phyloP scores from a whole-genome alignment of 2,888 invertebrate species.

The Xestobium rufovillosum region DNA sequence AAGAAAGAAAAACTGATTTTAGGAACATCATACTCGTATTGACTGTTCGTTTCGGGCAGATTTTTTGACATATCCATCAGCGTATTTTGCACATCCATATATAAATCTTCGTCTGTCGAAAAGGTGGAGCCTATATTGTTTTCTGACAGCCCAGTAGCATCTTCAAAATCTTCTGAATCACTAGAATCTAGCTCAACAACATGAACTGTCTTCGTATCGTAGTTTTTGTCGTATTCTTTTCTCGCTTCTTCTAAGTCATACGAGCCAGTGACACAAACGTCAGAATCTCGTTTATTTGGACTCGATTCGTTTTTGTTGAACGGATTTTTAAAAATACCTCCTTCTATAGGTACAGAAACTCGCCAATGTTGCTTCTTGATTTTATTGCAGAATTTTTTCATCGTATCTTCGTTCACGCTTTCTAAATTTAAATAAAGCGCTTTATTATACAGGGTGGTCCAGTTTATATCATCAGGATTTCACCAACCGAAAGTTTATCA shows the following conservation, averaged over 20 bases:
- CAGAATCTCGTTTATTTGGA: slow-evolving; percentile 16
- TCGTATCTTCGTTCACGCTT: slow-evolving; percentile 25
- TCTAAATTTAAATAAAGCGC: no score
- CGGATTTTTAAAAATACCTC: slow-evolving; percentile 30
- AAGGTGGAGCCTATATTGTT: slow-evolving; percentile 20
- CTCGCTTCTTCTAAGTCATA: slow-evolving; percentile 40
- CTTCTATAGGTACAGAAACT: slow-evolving; percentile 39
- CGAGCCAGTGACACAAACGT: slow-evolving; percentile 35
- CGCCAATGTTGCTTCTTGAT: slow-evolving; percentile 41
- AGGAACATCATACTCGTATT: slow-evolving; percentile 40
- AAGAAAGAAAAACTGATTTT: slow-evolving; percentile 42
- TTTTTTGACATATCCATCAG: slow-evolving; percentile 7
- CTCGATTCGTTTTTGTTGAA: slow-evolving; percentile 25
- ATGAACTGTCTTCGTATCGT: slow-evolving; percentile 6
- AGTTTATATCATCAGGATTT: no score
- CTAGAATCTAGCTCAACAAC: slow-evolving; percentile 17
- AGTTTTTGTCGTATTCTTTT: slow-evolving; percentile 28
- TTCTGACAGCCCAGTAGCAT: slow-evolving; percentile 29
- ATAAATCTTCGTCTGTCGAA: slow-evolving; percentile 16
- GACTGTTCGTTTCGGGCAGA: slow-evolving; percentile 15
- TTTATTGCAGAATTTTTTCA: slow-evolving; percentile 42
- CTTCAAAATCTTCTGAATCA: slow-evolving; percentile 31
- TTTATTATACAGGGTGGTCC: no score
- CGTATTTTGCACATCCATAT: no score
- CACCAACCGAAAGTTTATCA: no score